Percentiles rank a stretch among this genome's conserved stretches.
phyloP scores from a whole-genome alignment of 2,888 invertebrate genomes.

The Aspidiotus rigidus region DNA sequence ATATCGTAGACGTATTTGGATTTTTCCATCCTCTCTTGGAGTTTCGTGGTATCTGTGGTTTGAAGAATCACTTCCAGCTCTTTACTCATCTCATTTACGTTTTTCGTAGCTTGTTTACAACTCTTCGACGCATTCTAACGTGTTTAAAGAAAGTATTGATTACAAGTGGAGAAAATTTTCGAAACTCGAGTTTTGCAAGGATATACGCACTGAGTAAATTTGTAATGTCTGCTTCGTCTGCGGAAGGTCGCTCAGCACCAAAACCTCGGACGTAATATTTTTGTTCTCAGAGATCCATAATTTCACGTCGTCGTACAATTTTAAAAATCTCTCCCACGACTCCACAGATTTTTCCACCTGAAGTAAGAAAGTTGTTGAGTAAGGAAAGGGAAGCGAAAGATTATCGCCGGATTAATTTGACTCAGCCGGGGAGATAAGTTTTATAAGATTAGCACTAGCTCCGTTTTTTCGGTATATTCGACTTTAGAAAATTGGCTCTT shows the following conservation, averaged over 20 bases:
- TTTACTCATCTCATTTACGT: conserved; percentile 82
- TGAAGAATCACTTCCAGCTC: conserved; percentile 76
- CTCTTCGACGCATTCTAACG: conserved; percentile 72
- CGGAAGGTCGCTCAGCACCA: conserved; percentile 65
- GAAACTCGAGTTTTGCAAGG: neutral
- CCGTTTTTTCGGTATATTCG: too few species aligned
- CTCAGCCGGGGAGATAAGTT: too few species aligned
- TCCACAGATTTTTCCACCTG: conserved; percentile 74
- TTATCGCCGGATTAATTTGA: too few species aligned
- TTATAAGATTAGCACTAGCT: too few species aligned
- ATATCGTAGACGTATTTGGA: conserved; percentile 76
- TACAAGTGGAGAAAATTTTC: neutral
- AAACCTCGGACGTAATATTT: conserved; percentile 65
- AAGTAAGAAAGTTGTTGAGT: conserved; percentile 30
- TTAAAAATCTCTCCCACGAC: conserved; percentile 77
- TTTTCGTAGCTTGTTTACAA: conserved; percentile 77
- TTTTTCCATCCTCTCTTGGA: conserved; percentile 73
- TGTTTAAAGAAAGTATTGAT: too few species aligned
- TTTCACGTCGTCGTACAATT: conserved; percentile 70
- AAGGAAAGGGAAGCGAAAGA: too few species aligned
- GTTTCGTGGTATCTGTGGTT: conserved; percentile 72
- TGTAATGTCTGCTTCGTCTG: conserved; percentile 76
- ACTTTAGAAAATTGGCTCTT: too few species aligned
- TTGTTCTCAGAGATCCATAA: conserved; percentile 76
- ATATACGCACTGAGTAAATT: conserved; percentile 64